Evolutionary conservation across 92 coral and sea anemone genomes (phyloP).

Genomic region (Porites lobata): DNA sequence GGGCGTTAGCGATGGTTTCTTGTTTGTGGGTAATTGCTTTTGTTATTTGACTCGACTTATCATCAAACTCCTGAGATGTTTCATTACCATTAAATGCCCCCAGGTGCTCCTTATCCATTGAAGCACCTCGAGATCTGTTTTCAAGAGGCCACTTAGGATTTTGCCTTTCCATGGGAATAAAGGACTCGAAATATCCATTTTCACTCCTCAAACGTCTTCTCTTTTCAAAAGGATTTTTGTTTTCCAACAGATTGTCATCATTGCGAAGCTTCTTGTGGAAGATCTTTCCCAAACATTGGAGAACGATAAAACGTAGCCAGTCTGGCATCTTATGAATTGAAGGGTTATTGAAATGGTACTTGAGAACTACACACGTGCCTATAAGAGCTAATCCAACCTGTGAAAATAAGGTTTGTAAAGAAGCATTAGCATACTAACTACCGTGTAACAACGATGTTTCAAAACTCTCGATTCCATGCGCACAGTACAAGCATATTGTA

Average conservation of each 20-base stretch:
- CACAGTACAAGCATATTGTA: no score
- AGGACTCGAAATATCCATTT: constrained; percentile 57
- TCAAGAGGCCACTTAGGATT: no score
- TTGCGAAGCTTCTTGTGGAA: constrained; percentile 72
- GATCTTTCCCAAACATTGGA: constrained; percentile 88
- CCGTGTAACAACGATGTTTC: no score
- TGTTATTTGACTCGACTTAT: not conserved
- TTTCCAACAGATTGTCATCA: constrained; percentile 50
- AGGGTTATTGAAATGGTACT: constrained; percentile 89
- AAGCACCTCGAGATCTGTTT: not conserved
- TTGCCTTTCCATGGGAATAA: constrained; percentile 3
- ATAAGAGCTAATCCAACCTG: constrained; percentile 97
- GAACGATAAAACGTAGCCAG: constrained; percentile 90
- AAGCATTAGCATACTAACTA: no score
- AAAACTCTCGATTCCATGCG: no score
- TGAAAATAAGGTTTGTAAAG: not conserved
- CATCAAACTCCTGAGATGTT: constrained; percentile 16
- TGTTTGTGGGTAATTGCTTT: constrained; percentile 85
- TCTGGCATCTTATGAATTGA: constrained; percentile 86
- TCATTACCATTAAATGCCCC: constrained; percentile 11
- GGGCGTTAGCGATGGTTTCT: constrained; percentile 78
- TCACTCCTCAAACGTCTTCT: constrained; percentile 45
- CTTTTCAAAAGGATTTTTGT: constrained; percentile 25
- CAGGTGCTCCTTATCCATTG: constrained; percentile 24
- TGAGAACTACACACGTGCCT: constrained; percentile 95